Evolutionary conservation across 2,888 invertebrate genomes (phyloP).

Genomic region (Xestia ashworthii): DNA sequence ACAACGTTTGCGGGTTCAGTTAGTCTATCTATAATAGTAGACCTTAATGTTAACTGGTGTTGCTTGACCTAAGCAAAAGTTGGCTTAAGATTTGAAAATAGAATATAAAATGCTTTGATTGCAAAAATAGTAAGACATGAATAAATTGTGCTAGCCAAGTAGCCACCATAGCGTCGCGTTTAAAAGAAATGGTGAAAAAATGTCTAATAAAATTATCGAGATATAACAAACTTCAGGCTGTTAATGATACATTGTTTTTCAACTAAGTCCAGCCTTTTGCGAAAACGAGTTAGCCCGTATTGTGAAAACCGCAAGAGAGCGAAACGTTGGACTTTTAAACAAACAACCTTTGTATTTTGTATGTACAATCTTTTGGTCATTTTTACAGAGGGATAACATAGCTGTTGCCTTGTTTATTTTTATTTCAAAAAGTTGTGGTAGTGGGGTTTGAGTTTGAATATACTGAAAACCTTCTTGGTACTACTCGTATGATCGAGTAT

Average conservation of each 20-base stretch:
- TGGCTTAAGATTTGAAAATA: background rate
- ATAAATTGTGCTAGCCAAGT: background rate
- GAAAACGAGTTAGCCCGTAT: slow-evolving; percentile 21
- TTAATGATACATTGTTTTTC: slow-evolving; percentile 22
- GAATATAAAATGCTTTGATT: background rate
- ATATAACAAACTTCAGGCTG: background rate
- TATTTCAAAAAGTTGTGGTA: background rate
- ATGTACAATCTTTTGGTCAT: slow-evolving; percentile 13
- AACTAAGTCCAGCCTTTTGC: slow-evolving; percentile 8
- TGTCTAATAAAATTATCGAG: background rate
- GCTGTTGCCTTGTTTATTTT: background rate
- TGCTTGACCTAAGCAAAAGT: background rate
- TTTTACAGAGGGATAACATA: background rate
- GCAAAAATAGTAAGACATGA: background rate
- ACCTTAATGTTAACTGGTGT: no score
- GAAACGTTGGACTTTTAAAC: slow-evolving; percentile 14
- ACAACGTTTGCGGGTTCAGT: no score
- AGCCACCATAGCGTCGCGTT: background rate
- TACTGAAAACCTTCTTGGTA: background rate
- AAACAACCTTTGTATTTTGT: slow-evolving; percentile 24
- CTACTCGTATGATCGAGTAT: background rate
- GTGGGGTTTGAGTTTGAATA: background rate
- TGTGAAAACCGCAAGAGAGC: slow-evolving; percentile 31
- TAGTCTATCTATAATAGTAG: no score
- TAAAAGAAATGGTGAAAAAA: background rate